phyloP scores from a whole-genome alignment of 2,888 invertebrate species.

The Dione vanillae region DNA sequence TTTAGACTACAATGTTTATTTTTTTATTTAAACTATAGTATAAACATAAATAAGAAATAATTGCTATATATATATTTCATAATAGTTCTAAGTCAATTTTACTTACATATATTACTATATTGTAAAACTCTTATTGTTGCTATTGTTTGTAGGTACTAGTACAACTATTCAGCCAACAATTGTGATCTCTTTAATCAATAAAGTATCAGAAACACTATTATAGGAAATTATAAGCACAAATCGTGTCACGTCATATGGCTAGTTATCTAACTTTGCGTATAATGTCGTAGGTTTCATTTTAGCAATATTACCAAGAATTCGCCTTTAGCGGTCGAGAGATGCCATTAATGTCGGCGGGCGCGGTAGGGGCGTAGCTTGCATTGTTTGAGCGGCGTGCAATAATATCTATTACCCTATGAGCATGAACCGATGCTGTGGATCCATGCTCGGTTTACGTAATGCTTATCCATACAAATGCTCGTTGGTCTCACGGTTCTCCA shows the following conservation, averaged over 20 bases:
- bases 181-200: slow-evolving; percentile 30
- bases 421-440: slow-evolving; percentile 41
- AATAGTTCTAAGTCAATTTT: too few relatives aligned
- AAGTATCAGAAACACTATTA: slow-evolving; percentile 27
- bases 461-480: slow-evolving; percentile 42
- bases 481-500: slow-evolving; percentile 43
- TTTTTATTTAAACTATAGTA: too few relatives aligned
- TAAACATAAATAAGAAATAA: too few relatives aligned
- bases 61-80: too few relatives aligned
- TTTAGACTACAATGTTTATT: too few relatives aligned
- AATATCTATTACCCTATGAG: slow-evolving; percentile 48
- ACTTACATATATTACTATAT: too few relatives aligned
- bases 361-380: slow-evolving; percentile 53
- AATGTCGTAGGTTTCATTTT: slow-evolving; percentile 41
- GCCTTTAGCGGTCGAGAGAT: slow-evolving; percentile 55
- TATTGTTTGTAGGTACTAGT: slow-evolving; percentile 2
- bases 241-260: slow-evolving; percentile 37
- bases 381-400: slow-evolving; percentile 52
- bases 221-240: slow-evolving; percentile 35
- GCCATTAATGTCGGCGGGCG: slow-evolving; percentile 50
- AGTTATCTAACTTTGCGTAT: slow-evolving; percentile 39
- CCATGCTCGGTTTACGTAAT: slow-evolving; percentile 45
- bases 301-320: slow-evolving; percentile 44
- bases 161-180: slow-evolving; percentile 1
- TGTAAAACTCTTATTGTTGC: too few relatives aligned